These are phyloP conservation scores for Saguinus imperator DNA, from an alignment of 2,113 vertebrate species.

Conservation along the genomic window DNA sequence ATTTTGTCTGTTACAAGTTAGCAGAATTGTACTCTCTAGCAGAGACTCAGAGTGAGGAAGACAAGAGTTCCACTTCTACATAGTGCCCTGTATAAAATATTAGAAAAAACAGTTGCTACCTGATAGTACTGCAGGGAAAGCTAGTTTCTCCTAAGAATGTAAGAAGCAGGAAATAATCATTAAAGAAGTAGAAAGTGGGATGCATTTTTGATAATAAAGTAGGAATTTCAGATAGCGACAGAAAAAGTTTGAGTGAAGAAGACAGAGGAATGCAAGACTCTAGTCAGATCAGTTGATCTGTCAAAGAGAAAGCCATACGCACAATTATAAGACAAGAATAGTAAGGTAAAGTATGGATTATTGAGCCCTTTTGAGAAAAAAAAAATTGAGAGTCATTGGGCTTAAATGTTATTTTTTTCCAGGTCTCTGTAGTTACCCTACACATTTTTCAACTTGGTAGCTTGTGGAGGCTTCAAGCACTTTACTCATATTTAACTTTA, in stretches of 20 bases:
- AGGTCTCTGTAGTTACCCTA: not conserved
- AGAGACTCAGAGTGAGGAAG: not conserved
- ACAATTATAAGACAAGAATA: not conserved
- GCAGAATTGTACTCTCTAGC: no score
- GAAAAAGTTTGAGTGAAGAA: not conserved
- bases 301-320: not conserved
- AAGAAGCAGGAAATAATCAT: not conserved
- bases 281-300: not conserved
- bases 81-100: no score
- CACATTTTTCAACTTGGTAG: not conserved
- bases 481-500: not conserved
- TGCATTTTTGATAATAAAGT: not conserved
- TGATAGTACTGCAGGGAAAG: no score
- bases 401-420: not conserved
- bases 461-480: not conserved
- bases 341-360: not conserved
- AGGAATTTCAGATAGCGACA: not conserved
- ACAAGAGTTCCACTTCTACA: not conserved
- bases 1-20: not conserved
- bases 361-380: not conserved
- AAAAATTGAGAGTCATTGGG: not conserved
- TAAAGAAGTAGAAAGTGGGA: not conserved
- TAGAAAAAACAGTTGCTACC: not conserved
- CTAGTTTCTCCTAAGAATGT: not conserved
- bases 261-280: not conserved